Evolutionary conservation across 2,797 vertebrate species (phyloP).

Genomic region (Botia kubotai): DNA sequence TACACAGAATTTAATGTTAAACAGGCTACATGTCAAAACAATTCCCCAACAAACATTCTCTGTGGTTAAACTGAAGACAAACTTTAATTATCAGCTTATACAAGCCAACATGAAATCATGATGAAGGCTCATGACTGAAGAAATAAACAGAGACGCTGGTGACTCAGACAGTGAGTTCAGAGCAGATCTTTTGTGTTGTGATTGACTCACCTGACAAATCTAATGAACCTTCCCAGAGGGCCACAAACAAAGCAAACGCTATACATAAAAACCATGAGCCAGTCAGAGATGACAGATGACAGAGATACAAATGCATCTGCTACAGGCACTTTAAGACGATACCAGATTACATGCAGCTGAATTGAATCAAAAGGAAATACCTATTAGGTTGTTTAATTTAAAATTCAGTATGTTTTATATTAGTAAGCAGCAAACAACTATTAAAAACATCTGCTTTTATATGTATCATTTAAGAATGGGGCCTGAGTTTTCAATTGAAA

Average conservation of each 20-base stretch:
- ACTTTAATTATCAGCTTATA: conserved; percentile 33
- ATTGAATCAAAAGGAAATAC: neutral
- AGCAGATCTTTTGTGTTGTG: conserved; percentile 29
- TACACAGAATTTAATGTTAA: conserved; percentile 23
- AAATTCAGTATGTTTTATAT: neutral
- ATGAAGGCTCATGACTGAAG: neutral
- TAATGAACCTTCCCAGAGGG: conserved; percentile 57
- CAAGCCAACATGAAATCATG: conserved; percentile 10
- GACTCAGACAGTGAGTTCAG: conserved; percentile 43
- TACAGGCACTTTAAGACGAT: neutral
- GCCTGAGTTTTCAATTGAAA: neutral
- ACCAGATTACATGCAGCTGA: neutral
- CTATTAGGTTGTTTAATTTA: neutral
- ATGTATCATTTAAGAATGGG: neutral
- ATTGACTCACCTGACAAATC: conserved; percentile 65
- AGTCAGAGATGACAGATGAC: conserved; percentile 35
- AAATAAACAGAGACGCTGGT: conserved; percentile 13
- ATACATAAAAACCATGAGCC: conserved; percentile 31
- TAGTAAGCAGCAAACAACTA: neutral
- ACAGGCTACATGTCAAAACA: conserved; percentile 16
- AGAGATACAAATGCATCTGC: conserved; percentile 8
- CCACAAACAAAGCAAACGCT: conserved; percentile 45
- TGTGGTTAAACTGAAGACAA: conserved; percentile 25
- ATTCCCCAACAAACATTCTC: conserved; percentile 34
- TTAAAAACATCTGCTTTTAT: neutral